These are phyloP conservation scores for Pharmacophagus antenor DNA, from an alignment of 2,888 invertebrate species.

Conservation along the genomic window DNA sequence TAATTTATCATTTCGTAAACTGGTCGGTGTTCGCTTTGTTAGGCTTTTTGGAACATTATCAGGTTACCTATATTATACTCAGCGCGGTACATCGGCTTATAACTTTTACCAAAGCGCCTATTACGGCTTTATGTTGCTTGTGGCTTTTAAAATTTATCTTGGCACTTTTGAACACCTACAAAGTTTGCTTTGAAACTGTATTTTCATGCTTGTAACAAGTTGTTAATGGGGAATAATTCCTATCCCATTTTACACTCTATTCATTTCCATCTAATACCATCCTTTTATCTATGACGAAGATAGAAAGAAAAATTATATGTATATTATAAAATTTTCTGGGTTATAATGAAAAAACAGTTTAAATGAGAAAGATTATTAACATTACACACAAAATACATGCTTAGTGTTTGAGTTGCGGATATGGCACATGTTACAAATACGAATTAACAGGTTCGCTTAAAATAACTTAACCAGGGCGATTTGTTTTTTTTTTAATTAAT, in stretches of 20 bases:
- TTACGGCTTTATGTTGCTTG: constrained; percentile 16
- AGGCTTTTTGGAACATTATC: constrained; percentile 76
- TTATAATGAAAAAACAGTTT: too few species aligned
- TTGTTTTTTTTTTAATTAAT: too few species aligned
- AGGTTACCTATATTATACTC: constrained; percentile 46
- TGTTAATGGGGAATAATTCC: neutral
- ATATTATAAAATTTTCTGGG: too few species aligned
- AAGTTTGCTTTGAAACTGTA: constrained; percentile 32
- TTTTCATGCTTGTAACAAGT: constrained; percentile 10
- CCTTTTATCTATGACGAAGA: neutral
- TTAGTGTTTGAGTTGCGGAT: too few species aligned
- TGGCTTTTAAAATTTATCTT: constrained; percentile 19
- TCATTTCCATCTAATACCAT: neutral
- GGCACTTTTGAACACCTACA: constrained; percentile 27
- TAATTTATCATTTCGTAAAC: constrained; percentile 69
- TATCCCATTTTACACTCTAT: neutral
- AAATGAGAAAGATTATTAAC: too few species aligned
- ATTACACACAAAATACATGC: too few species aligned
- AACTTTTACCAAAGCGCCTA: constrained; percentile 23
- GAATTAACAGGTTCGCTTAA: too few species aligned
- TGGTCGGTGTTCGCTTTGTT: constrained; percentile 51
- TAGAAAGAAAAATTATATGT: neutral
- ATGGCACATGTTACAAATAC: too few species aligned
- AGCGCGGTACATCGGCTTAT: constrained; percentile 31
- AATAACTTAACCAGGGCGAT: too few species aligned